Base-by-base conservation (phyloP, 2,888 invertebrate genomes). In the Labia minor region DNA sequence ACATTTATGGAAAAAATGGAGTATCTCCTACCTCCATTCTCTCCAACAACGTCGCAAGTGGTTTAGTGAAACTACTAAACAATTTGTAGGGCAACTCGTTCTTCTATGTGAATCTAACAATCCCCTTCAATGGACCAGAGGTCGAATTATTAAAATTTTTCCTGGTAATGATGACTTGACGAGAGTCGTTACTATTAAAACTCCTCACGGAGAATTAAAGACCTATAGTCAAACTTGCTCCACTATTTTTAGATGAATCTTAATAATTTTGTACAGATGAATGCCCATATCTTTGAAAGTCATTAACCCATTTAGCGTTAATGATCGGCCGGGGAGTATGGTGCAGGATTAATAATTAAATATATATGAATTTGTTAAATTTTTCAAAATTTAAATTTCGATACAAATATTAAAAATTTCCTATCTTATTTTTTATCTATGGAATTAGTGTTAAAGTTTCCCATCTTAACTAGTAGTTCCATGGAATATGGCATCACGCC, bases 1-100 rank as follows among this genome's bases (percentile, higher is more conserved):
- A 65, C 64, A 62, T 14, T 66, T 62, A 1, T 72, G 61, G 72
- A 70, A 61, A 37, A 67, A 20, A 20, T 69, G 61, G 61, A 21
- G 37, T 14, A 66, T 20, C 21, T 64, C 63, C n/a, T 68, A 68
- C 26, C 20, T 68, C 6, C 26, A 62, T 10, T 63, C 65, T 20
- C 33, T 69, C 1, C 66, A 68, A 20, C 66, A 68, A 16, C 37
- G 65, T n/a, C 11, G 11, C 14, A 65, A 67, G 20, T 67, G 69
- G 69, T 49, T 49, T 16, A 49, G 6, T n/a, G 49, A 4, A 8
- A 8, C 33, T 33, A 11, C 11, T 33, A 33, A 6, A 33, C 33
- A 6, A 8, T 6, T 8, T 6, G 33, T 33, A 8, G 33, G 33
- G 11, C 33, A 33, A 33, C 11, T 33, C 6, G 33, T 33, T 11